Evolutionary conservation across 2,888 invertebrate genomes (phyloP).

Genomic region (Hirtodrosophila histrioides): DNA sequence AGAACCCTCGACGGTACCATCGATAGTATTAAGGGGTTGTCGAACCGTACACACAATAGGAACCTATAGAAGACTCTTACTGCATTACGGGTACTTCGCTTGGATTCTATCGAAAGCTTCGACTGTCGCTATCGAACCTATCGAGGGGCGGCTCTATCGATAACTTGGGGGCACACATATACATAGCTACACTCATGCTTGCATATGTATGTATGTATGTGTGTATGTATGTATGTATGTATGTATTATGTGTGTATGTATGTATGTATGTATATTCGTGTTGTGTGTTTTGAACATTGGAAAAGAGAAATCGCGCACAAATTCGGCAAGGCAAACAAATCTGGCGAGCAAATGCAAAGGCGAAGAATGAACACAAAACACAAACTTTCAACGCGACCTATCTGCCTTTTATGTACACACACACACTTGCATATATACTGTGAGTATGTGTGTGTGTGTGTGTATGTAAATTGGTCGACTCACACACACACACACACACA

Average conservation of each 20-base stretch:
- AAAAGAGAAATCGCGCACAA: constrained; percentile 50
- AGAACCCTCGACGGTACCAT: too few species aligned
- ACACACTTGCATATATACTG: background rate
- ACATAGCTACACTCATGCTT: too few species aligned
- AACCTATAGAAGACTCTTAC: too few species aligned
- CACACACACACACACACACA: constrained; percentile 1
- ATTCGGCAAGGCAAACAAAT: constrained; percentile 22
- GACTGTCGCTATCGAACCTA: too few species aligned
- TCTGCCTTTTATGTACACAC: constrained; percentile 10
- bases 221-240: background rate
- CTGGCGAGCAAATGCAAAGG: constrained; percentile 32
- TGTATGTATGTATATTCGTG: background rate
- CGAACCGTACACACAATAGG: too few species aligned
- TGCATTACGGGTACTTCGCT: too few species aligned
- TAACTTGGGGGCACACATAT: too few species aligned
- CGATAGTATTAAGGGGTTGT: too few species aligned
- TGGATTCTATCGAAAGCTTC: too few species aligned
- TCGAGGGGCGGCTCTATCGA: too few species aligned
- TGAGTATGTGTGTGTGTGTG: background rate
- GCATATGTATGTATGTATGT: background rate
- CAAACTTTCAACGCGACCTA: constrained; percentile 34
- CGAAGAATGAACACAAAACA: constrained; percentile 18
- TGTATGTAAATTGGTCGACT: constrained; percentile 9
- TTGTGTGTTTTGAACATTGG: constrained; percentile 8
- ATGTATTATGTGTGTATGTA: background rate